Conservation (phyloP, 2,113 vertebrate species). For the Rhea pennata region DNA sequence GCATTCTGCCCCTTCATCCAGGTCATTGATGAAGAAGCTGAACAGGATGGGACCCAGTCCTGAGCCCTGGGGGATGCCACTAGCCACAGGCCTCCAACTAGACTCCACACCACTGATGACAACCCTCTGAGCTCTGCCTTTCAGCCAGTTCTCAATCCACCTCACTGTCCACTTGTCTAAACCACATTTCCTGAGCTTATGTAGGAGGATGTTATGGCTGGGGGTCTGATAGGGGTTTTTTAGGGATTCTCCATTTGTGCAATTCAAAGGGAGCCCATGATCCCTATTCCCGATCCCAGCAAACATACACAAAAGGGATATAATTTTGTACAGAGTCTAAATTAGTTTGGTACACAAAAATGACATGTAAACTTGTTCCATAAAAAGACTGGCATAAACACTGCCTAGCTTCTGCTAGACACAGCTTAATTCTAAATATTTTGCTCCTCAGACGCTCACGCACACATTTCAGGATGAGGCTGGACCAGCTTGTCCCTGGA, state of each 20-base stretch:
- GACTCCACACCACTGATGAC: too few relatives aligned
- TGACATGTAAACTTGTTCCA: neutral
- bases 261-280: neutral
- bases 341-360: neutral
- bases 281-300: neutral
- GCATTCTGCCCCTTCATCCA: too few relatives aligned
- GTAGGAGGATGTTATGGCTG: too few relatives aligned
- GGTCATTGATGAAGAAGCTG: too few relatives aligned
- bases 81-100: too few relatives aligned
- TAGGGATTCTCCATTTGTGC: too few relatives aligned
- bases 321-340: neutral
- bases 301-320: neutral
- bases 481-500: neutral
- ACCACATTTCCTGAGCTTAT: too few relatives aligned
- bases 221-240: neutral
- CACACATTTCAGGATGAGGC: neutral
- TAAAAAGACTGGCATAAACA: neutral
- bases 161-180: too few relatives aligned
- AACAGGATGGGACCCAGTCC: too few relatives aligned
- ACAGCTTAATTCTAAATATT: neutral
- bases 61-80: too few relatives aligned
- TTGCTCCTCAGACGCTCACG: neutral
- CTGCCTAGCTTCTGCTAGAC: neutral
- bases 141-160: too few relatives aligned
- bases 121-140: too few relatives aligned